Evolutionary conservation across 2,888 invertebrate genomes (phyloP).

Genomic region (Cenopis cana): DNA sequence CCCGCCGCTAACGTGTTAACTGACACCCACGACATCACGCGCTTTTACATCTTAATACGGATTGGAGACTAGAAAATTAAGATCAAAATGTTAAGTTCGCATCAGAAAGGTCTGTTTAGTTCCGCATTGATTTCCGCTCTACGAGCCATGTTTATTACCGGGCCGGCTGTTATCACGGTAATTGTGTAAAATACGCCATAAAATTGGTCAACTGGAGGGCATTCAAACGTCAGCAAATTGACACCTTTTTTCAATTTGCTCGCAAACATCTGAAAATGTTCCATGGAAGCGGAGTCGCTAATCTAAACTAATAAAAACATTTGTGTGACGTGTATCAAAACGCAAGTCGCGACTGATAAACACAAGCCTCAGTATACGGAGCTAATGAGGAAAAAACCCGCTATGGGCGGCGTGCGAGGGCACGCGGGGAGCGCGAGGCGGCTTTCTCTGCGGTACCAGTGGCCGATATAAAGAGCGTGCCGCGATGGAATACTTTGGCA

Average conservation of each 20-base stretch:
- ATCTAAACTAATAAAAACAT: slow-evolving; percentile 44
- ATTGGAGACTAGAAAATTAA: slow-evolving; percentile 19
- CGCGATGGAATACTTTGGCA: slow-evolving; percentile 81
- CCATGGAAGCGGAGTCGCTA: slow-evolving; percentile 36
- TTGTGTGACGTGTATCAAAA: slow-evolving; percentile 63
- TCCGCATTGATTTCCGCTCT: slow-evolving; percentile 38
- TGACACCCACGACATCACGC: slow-evolving; percentile 54
- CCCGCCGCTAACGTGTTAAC: slow-evolving; percentile 64
- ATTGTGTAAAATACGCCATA: slow-evolving; percentile 15
- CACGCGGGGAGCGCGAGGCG: slow-evolving; percentile 71
- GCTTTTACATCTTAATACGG: slow-evolving; percentile 3
- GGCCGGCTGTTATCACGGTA: slow-evolving; percentile 27
- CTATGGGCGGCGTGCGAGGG: slow-evolving; percentile 70
- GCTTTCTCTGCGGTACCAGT: slow-evolving; percentile 80
- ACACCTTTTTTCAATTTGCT: slow-evolving; percentile 19
- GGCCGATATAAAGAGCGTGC: slow-evolving; percentile 82
- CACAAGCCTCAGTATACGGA: slow-evolving; percentile 73
- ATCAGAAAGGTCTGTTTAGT: slow-evolving; percentile 14
- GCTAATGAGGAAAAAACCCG: slow-evolving; percentile 85
- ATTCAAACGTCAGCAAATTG: not conserved
- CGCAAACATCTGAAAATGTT: slow-evolving; percentile 37
- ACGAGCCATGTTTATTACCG: slow-evolving; percentile 39
- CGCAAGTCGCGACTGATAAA: slow-evolving; percentile 75
- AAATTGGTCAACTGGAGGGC: not conserved
- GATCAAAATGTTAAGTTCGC: slow-evolving; percentile 11